Base-by-base conservation (phyloP, 2,888 invertebrate genomes). In the Lochmaea crataegi region DNA sequence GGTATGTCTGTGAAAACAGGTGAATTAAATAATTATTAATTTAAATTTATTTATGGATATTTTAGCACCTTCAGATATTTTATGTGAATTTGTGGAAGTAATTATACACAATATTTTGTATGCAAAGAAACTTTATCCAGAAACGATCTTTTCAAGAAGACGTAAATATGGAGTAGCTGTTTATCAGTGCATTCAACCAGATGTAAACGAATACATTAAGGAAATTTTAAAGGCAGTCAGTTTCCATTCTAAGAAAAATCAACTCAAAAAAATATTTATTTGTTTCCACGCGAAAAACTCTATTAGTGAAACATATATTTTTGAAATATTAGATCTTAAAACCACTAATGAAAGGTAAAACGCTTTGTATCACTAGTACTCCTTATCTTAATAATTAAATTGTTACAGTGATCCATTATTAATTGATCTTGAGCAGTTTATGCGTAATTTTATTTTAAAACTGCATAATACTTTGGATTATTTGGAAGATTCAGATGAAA, bases 31-130 rank as follows among this genome's bases (percentile, higher is more conserved):
- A 18, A 64, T 18, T 64, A 41, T 41, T 61, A 6, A 14, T 61
- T 16, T 3, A 18, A 16, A 32, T 16, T 61, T 61, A 61, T 11
- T 18, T 41, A 41, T 51, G 32, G 10, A 10, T 16, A 16, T 72
- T 73, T 48, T 38, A 73, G 72, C 64, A 41, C 38, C 72, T 11
- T 79, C 86, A 42, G 90, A 92, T 79, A 86, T 92, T 67, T 84
- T 91, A n/a, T 80, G 90, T 69, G 93, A 93, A 85, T 93, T 93
- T 83, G 83, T 93, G 38, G 90, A 91, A 81, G 89, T 92, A 32
- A 89, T 91, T 0, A 89, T 93, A 74, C 91, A 93, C 80, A 90
- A 87, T 71, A 90, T 93, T 70, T 82, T 93, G 6, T 91, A 89
- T 80, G 85, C 88, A 71, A 84, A 90, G 68, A 89, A 90, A 77